Percentiles rank a stretch among this genome's conserved stretches.
phyloP scores from a whole-genome alignment of 2,113 vertebrate species.

The Odontophorus gujanensis region DNA sequence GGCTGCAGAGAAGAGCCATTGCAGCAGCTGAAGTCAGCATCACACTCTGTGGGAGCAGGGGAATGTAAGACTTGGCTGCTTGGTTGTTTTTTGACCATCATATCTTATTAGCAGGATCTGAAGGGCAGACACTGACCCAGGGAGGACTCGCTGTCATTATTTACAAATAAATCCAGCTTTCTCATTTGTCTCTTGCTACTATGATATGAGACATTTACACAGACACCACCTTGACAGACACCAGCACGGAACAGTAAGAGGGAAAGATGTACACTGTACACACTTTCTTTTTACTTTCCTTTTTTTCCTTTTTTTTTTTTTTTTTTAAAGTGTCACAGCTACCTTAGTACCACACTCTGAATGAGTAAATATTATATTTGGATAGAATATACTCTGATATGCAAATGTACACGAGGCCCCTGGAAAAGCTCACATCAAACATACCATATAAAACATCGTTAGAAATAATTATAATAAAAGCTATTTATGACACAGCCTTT shows the following conservation, averaged over 20 bases:
- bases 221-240: background rate
- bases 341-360: slow-evolving; percentile 14
- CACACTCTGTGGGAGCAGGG: background rate
- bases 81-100: background rate
- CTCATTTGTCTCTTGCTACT: background rate
- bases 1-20: background rate
- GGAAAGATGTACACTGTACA: background rate
- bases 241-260: background rate
- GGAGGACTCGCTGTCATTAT: background rate
- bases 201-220: background rate
- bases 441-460: slow-evolving; percentile 33
- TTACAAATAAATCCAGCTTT: background rate
- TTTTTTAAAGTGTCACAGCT: slow-evolving; percentile 2
- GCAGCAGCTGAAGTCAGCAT: background rate
- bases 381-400: background rate
- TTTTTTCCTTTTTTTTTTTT: background rate
- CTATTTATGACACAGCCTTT: slow-evolving; percentile 43
- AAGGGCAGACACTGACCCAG: background rate
- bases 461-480: slow-evolving; percentile 45
- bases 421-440: slow-evolving; percentile 59
- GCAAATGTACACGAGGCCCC: slow-evolving; percentile 34
- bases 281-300: background rate
- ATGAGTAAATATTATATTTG: background rate
- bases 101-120: background rate
- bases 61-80: background rate